Evolutionary conservation across 2,113 vertebrate species (phyloP), one percentile per base, ranked within the genome.

Genomic region (Lucifuga dentata): DNA sequence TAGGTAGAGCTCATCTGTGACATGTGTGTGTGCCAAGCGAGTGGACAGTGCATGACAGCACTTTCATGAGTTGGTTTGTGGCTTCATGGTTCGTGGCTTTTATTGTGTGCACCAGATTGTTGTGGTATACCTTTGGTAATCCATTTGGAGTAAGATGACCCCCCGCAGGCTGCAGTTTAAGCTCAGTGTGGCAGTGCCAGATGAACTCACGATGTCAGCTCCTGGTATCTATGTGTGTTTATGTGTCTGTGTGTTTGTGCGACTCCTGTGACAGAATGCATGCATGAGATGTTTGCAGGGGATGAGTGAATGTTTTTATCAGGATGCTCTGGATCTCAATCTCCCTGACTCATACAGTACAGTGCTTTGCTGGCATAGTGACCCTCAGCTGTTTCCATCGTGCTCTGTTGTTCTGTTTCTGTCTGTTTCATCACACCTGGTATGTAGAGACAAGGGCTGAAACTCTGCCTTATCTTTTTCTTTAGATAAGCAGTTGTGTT

Each of bases 381-480:
- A 70, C 68, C 60, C 56, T 36, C 50, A 8, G 9, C 51, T 48
- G 24, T 40, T 40, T 35, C 40, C 51, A 17, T 19, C 41, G 21
- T 44, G 29, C 55, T 46, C 61, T 55, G 19, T 72, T 70, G 39
- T 7, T 29, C 26, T 29, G 3, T 29, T 63, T 80, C 26, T 72
- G 58, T 80, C 56, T 59, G 48, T 70, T 76, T 82, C 65, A 17
- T 49, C 62, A 68, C 80, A 85, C 84, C 85, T 88, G 83, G 77
- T 86, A 49, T 85, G 85, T 59, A 40, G 67, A 87, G 78, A 64
- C 36, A 10, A 63, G 57, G 53, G 46, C 58, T 86, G 74, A 76
- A 68, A 29, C 48, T 51, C 35, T 60, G 38, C 40, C 44, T 40
- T 61, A 58, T 80, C 15, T 13, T 70, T 69, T 57, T 41, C 70